phyloP scores from a whole-genome alignment of 2,888 invertebrate species.

The Volucella inanis region DNA sequence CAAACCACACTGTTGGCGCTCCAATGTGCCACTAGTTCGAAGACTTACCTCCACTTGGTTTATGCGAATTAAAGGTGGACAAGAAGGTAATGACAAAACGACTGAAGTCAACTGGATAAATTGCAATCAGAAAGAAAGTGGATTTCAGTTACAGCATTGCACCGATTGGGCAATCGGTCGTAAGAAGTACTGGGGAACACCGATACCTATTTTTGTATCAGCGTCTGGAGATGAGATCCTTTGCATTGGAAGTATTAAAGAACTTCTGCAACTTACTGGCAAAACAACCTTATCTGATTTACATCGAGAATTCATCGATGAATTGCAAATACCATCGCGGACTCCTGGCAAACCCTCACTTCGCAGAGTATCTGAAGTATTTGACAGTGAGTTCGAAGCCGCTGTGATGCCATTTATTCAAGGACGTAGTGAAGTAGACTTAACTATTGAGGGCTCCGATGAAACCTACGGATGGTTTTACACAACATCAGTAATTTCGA shows the following conservation, averaged over 20 bases:
- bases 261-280: slow-evolving; percentile 91
- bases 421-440: slow-evolving; percentile 96
- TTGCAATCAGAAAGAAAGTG: slow-evolving; percentile 92
- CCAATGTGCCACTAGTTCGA: slow-evolving; percentile 97
- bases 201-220: slow-evolving; percentile 97
- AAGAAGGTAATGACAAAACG: slow-evolving; percentile 90
- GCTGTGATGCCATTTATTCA: slow-evolving; percentile 98
- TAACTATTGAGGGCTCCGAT: slow-evolving; percentile 98
- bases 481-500: slow-evolving; percentile 95
- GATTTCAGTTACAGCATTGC: slow-evolving; percentile 89
- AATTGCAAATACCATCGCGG: slow-evolving; percentile 91
- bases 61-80: slow-evolving; percentile 91
- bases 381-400: slow-evolving; percentile 99
- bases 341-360: slow-evolving; percentile 92
- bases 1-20: slow-evolving; percentile 98
- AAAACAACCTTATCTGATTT: slow-evolving; percentile 90
- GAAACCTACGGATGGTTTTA: slow-evolving; percentile 98
- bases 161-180: slow-evolving; percentile 98
- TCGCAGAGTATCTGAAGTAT: slow-evolving; percentile 93
- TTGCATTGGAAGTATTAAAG: slow-evolving; percentile 94
- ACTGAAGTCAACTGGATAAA: slow-evolving; percentile 97
- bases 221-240: slow-evolving; percentile 93
- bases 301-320: slow-evolving; percentile 95
- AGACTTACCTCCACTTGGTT: slow-evolving; percentile 99
- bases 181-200: slow-evolving; percentile 98